Conservation (phyloP, 2,888 invertebrate species). For the Lasioglossum zephyrum region DNA sequence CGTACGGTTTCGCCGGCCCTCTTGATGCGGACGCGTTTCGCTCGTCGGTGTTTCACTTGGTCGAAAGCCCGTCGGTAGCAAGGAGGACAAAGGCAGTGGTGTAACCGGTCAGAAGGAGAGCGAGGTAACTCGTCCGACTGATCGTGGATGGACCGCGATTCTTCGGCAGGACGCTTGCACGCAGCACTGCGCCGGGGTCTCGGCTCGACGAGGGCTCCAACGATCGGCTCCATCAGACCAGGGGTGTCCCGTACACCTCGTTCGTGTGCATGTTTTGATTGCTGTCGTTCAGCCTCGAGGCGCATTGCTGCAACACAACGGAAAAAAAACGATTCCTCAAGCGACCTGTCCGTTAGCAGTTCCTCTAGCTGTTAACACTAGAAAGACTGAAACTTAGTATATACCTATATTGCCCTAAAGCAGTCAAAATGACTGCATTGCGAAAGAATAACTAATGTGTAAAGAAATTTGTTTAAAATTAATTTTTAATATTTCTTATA, state of each 20-base stretch:
- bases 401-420: too few species aligned
- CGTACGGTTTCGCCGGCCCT: slow-evolving; percentile 33
- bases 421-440: too few species aligned
- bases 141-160: slow-evolving; percentile 65
- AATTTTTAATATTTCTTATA: too few species aligned
- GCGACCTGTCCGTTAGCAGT: neutral
- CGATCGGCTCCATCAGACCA: slow-evolving; percentile 91
- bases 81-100: slow-evolving; percentile 62
- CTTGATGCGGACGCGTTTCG: slow-evolving; percentile 30
- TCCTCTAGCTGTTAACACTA: too few species aligned
- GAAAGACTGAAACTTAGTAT: too few species aligned
- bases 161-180: slow-evolving; percentile 74
- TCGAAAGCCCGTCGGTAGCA: slow-evolving; percentile 52
- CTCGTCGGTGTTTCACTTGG: slow-evolving; percentile 47
- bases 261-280: slow-evolving; percentile 94
- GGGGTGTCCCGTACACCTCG: slow-evolving; percentile 88
- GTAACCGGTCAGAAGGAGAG: slow-evolving; percentile 64
- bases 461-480: too few species aligned
- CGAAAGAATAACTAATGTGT: too few species aligned
- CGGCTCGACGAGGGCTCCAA: slow-evolving; percentile 85
- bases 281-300: slow-evolving; percentile 90
- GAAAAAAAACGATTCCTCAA: slow-evolving; percentile 51
- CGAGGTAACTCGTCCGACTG: slow-evolving; percentile 60
- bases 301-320: slow-evolving; percentile 90
- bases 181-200: slow-evolving; percentile 75